These are phyloP conservation scores for Petroica traversi DNA, from an alignment of 2,113 vertebrate genomes.

Conservation along the genomic window DNA sequence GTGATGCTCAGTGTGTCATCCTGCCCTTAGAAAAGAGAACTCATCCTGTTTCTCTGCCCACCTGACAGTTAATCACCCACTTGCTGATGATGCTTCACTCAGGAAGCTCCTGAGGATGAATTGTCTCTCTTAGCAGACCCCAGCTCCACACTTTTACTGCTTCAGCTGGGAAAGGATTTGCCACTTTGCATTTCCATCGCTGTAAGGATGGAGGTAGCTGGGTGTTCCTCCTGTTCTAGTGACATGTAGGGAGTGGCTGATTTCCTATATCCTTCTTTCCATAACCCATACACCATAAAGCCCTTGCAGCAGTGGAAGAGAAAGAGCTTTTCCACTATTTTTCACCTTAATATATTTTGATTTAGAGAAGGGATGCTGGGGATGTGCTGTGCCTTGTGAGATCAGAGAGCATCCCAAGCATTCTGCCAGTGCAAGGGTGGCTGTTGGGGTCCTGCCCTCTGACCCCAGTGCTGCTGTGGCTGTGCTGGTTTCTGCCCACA, in stretches of 20 bases:
- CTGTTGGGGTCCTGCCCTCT: neutral
- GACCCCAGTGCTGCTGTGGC: neutral
- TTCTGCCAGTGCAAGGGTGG: neutral
- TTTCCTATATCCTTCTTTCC: neutral
- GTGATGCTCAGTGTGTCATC: conserved; percentile 2
- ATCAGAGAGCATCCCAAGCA: neutral
- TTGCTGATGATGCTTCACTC: neutral
- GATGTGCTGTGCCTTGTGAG: neutral
- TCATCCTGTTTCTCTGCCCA: neutral
- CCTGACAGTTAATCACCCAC: neutral
- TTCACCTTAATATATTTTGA: neutral
- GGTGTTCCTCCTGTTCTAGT: neutral
- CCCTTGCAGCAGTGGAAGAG: neutral
- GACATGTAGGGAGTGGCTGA: conserved; percentile 7
- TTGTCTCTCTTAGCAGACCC: neutral
- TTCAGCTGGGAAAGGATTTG: neutral
- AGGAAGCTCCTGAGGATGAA: neutral
- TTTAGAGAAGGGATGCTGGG: neutral
- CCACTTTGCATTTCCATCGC: neutral
- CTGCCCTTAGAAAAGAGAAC: neutral
- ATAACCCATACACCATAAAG: neutral
- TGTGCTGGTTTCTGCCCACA: neutral
- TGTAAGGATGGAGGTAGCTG: neutral
- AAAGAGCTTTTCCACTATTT: neutral
- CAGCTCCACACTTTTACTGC: neutral